Conservation (phyloP, 2,797 vertebrate genomes). For the Lutjanus campechanus region DNA sequence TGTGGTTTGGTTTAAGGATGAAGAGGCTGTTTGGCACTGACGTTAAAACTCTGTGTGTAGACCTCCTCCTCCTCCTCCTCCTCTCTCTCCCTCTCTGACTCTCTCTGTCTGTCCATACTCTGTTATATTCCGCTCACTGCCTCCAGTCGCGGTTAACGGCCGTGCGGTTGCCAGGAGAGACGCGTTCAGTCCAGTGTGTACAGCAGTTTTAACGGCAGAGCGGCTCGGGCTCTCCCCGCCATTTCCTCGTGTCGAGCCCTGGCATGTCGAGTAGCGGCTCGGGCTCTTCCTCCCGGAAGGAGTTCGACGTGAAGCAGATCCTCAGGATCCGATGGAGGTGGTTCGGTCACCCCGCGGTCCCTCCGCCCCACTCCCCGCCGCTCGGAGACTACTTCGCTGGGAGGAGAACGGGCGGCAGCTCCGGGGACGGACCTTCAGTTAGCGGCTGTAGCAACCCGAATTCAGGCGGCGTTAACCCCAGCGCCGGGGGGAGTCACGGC, state of each 20-base stretch:
- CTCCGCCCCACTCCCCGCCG: constrained; percentile 89
- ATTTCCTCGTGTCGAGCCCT: constrained; percentile 73
- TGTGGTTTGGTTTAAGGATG: constrained; percentile 50
- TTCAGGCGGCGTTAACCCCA: constrained; percentile 51
- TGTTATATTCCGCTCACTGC: constrained; percentile 47
- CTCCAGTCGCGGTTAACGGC: constrained; percentile 83
- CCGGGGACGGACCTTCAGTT: constrained; percentile 75
- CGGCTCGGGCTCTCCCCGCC: constrained; percentile 74
- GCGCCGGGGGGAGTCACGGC: constrained; percentile 58
- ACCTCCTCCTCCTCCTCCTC: constrained; percentile 22
- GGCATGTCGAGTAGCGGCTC: constrained; percentile 93
- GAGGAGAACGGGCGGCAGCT: constrained; percentile 77
- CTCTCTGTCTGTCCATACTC: constrained; percentile 20
- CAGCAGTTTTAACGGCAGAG: constrained; percentile 52
- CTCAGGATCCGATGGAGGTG: constrained; percentile 98
- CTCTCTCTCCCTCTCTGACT: not conserved
- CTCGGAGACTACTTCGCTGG: constrained; percentile 90
- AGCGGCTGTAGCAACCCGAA: constrained; percentile 69
- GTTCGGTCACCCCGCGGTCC: constrained; percentile 94
- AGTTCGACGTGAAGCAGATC: constrained; percentile 99
- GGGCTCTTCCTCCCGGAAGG: constrained; percentile 91
- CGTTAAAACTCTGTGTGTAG: constrained; percentile 34
- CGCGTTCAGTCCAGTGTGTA: constrained; percentile 70
- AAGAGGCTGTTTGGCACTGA: constrained; percentile 32
- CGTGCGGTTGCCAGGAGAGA: constrained; percentile 92